Percentiles rank a stretch among this genome's conserved stretches.
These are phyloP conservation scores for Typhlomys cinereus DNA, from an alignment of 2,113 vertebrate species.

Conservation along the genomic window DNA sequence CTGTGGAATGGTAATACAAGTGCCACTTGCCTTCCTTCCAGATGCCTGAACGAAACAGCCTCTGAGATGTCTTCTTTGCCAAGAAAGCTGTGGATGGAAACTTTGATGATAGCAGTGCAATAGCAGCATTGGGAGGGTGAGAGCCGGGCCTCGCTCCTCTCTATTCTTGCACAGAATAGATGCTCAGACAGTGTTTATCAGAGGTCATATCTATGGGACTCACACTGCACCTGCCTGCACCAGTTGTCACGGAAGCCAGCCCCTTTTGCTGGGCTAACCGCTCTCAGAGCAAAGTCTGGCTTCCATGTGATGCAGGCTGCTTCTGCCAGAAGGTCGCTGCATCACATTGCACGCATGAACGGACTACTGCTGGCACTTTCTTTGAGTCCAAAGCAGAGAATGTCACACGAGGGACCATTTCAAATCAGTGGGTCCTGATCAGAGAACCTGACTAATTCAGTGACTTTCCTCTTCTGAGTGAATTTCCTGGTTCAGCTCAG, in stretches of 20 bases:
- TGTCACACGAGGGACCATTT: not conserved
- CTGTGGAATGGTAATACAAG: slow-evolving; percentile 45
- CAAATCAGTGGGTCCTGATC: slow-evolving; percentile 1
- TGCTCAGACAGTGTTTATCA: not conserved
- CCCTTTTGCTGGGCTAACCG: not conserved
- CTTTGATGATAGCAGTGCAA: not conserved
- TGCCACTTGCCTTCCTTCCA: not conserved
- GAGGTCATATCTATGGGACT: not conserved
- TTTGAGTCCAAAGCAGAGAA: slow-evolving; percentile 19
- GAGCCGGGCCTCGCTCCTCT: not conserved
- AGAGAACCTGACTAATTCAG: not conserved
- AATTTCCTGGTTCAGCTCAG: slow-evolving; percentile 47
- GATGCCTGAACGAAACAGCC: not conserved
- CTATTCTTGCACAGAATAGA: not conserved
- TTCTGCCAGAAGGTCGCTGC: slow-evolving; percentile 38
- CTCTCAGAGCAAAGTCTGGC: slow-evolving; percentile 7
- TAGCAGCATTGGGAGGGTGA: not conserved
- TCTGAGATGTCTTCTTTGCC: slow-evolving; percentile 21
- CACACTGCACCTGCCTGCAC: not conserved
- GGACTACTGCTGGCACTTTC: not conserved
- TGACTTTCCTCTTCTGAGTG: not conserved
- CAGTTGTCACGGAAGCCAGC: not conserved
- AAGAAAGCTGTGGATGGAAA: not conserved
- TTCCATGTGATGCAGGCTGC: not conserved
- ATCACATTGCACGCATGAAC: not conserved